These are phyloP conservation scores for Myrmecophaga tridactyla DNA, from an alignment of 2,113 vertebrate genomes.

Conservation along the genomic window DNA sequence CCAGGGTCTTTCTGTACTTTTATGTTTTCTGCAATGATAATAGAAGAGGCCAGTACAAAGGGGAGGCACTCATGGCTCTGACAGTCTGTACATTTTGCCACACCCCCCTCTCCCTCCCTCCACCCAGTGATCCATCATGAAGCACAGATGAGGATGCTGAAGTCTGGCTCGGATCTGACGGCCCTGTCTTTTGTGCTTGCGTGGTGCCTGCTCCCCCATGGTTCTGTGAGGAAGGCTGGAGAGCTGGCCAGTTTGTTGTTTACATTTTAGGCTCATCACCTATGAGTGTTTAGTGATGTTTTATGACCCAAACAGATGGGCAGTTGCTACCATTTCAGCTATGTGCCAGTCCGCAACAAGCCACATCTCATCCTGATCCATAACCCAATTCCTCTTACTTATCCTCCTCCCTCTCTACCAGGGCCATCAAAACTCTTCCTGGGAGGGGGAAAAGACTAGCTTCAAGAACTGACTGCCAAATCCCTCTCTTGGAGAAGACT, in stretches of 20 bases:
- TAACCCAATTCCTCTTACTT: not conserved
- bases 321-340: too few relatives aligned
- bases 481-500: not conserved
- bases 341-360: not conserved
- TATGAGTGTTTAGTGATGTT: not conserved
- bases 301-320: not conserved
- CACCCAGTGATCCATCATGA: too few relatives aligned
- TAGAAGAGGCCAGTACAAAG: not conserved
- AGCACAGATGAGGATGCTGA: not conserved
- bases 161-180: not conserved
- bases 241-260: not conserved
- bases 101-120: not conserved
- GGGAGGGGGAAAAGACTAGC: not conserved
- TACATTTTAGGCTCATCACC: not conserved
- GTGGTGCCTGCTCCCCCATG: fast-evolving
- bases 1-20: not conserved
- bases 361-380: not conserved
- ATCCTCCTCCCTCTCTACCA: not conserved
- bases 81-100: not conserved
- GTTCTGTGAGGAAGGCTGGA: not conserved
- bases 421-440: not conserved
- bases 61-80: not conserved
- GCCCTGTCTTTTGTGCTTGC: not conserved
- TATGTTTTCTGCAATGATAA: not conserved
- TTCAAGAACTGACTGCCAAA: not conserved